These are phyloP conservation scores for Rhodinocichla rosea DNA, from an alignment of 2,113 vertebrate species.

Conservation along the genomic window DNA sequence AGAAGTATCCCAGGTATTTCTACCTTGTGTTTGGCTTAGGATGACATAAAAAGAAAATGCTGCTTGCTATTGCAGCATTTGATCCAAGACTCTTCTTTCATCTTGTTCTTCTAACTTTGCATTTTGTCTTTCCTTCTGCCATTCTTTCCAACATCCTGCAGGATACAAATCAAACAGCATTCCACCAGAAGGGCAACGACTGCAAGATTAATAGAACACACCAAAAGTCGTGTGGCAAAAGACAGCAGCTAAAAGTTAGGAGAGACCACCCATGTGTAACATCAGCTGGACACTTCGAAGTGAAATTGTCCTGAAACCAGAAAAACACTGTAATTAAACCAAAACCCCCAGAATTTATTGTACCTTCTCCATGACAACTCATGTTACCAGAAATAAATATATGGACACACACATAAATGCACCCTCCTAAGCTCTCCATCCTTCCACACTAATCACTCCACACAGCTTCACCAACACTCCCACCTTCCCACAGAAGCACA, in stretches of 20 bases:
- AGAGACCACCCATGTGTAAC: neutral
- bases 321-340: neutral
- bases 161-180: slow-evolving; percentile 7
- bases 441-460: neutral
- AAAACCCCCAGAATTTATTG: neutral
- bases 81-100: slow-evolving; percentile 24
- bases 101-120: neutral
- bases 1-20: slow-evolving; percentile 32
- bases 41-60: slow-evolving; percentile 31
- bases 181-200: neutral
- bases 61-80: slow-evolving; percentile 21
- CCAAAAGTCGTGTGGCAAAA: neutral
- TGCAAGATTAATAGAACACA: neutral
- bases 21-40: slow-evolving; percentile 1
- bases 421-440: neutral
- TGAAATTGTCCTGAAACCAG: neutral
- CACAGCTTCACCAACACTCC: neutral
- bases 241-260: neutral
- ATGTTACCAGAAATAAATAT: neutral
- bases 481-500: neutral
- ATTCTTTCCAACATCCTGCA: neutral
- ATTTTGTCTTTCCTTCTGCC: neutral
- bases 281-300: neutral
- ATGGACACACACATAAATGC: neutral
- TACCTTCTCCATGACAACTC: neutral